Evolutionary conservation across 2,888 invertebrate genomes (phyloP).

Genomic region (Leptopilina drosophilae): DNA sequence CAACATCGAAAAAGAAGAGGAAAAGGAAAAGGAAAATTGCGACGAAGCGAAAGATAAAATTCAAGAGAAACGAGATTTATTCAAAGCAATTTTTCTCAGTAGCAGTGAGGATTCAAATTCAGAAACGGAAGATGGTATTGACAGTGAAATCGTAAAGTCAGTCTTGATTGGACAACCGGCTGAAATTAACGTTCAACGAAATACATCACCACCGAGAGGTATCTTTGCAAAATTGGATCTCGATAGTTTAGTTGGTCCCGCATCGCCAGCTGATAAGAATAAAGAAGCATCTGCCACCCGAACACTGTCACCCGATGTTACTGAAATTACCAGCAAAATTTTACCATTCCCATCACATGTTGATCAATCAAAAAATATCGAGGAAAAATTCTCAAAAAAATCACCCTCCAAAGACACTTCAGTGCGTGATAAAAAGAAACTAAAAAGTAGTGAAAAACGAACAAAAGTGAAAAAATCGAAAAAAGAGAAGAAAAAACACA

Average conservation of each 20-base stretch:
- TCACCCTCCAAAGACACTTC: conserved; percentile 63
- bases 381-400: conserved; percentile 45
- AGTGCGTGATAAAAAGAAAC: conserved; percentile 42
- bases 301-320: conserved; percentile 38
- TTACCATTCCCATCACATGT: conserved; percentile 78
- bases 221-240: conserved; percentile 84
- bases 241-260: conserved; percentile 77
- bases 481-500: conserved; percentile 73
- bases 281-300: not conserved
- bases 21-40: not conserved
- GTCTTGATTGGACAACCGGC: conserved; percentile 72
- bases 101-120: conserved; percentile 85
- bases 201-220: conserved; percentile 84
- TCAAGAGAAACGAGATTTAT: conserved; percentile 86
- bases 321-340: conserved; percentile 31
- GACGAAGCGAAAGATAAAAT: conserved; percentile 57
- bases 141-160: conserved; percentile 65
- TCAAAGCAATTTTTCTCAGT: conserved; percentile 92
- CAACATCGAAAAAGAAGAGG: not conserved
- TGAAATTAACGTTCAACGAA: conserved; percentile 81
- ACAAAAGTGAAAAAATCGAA: conserved; percentile 66
- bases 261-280: conserved; percentile 42
- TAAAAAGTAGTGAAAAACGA: conserved; percentile 63
- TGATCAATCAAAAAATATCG: conserved; percentile 50
- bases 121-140: conserved; percentile 72